Conservation (phyloP, 2,797 vertebrate species). For the Tinamus major region DNA sequence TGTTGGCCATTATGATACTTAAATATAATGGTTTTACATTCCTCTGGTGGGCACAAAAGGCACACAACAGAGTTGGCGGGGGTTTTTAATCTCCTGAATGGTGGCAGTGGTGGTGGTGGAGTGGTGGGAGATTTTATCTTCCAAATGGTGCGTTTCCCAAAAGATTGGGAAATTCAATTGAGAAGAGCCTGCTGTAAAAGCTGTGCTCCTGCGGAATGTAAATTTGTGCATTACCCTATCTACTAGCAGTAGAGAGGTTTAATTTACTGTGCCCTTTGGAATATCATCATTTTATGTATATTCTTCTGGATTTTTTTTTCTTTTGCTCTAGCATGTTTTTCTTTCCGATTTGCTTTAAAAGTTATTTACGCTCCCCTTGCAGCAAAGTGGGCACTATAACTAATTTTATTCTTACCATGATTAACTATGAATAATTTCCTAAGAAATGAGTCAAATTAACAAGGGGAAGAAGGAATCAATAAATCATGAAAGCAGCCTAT, state of each 20-base stretch:
- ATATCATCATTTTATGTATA: conserved; percentile 60
- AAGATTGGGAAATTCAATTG: conserved; percentile 71
- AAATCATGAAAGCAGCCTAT: conserved; percentile 79
- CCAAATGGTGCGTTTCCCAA: conserved; percentile 74
- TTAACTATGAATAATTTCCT: conserved; percentile 84
- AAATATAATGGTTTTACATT: conserved; percentile 86
- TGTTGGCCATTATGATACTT: conserved; percentile 86
- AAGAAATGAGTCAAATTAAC: conserved; percentile 84
- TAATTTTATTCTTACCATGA: conserved; percentile 82
- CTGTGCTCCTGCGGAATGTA: conserved; percentile 39
- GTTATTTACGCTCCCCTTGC: conserved; percentile 82
- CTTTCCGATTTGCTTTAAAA: conserved; percentile 71
- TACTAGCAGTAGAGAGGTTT: conserved; percentile 62
- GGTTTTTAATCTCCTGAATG: conserved; percentile 76
- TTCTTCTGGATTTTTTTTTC: conserved; percentile 58
- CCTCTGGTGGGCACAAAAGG: conserved; percentile 81
- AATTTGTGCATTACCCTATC: conserved; percentile 68
- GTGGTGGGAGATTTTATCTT: conserved; percentile 75
- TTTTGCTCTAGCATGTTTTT: conserved; percentile 58
- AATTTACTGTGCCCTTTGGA: conserved; percentile 69
- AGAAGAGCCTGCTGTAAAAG: conserved; percentile 73
- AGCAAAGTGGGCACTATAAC: conserved; percentile 78
- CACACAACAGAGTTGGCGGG: conserved; percentile 74
- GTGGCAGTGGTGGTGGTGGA: conserved; percentile 60
- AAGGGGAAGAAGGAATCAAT: conserved; percentile 80